Base-by-base conservation (phyloP, 2,797 vertebrate genomes). In the Zalophus californianus region DNA sequence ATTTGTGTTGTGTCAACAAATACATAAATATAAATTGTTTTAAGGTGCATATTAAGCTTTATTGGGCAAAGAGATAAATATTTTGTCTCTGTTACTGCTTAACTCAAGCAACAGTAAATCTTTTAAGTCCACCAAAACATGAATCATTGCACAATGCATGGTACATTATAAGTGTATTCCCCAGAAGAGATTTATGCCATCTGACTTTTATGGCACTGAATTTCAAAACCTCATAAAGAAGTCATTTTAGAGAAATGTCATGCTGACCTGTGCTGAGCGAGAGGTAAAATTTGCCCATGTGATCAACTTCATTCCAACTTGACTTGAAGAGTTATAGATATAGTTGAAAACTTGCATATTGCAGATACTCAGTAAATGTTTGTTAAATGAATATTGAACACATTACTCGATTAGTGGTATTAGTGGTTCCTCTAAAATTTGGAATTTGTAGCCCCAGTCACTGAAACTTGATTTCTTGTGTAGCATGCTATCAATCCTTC, bases 201-300 rank as follows among this genome's bases (percentile, higher is more conserved):
- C 95, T 96, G 86, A 96, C 96, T 98, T 98, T 98, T 96, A 98
- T 94, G 97, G 70, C 78, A 91, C 92, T 92, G 94, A 97, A 97
- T 97, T 98, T 97, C 91, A 96, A 97, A 97, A 97, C 79, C 94
- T 89, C 88, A 87, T 97, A 85, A 98, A 97, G 86, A 94, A 97
- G 70, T 95, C 88, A 95, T 95, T 97, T 97, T 95, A 93, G 93
- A 94, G 97, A 98, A 97, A 97, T 97, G 97, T 98, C 97, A 97
- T 60, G 73, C 68, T 98, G 97, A 98, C 97, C 97, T 97, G 62
- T 94, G 60, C 89, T 88, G 92, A 89, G 60, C 48, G 41, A 96
- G 96, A 96, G 79, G 85, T 97, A 79, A 93, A 93, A 77, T 95
- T 88, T 88, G 82, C 48, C 79, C 80, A 32, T 92, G 27, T 85